A percentile compares a stretch with the other conserved stretches of the same genome.
Evolutionary conservation across 2,113 vertebrate genomes (phyloP).

Genomic region (Lasiurus borealis): DNA sequence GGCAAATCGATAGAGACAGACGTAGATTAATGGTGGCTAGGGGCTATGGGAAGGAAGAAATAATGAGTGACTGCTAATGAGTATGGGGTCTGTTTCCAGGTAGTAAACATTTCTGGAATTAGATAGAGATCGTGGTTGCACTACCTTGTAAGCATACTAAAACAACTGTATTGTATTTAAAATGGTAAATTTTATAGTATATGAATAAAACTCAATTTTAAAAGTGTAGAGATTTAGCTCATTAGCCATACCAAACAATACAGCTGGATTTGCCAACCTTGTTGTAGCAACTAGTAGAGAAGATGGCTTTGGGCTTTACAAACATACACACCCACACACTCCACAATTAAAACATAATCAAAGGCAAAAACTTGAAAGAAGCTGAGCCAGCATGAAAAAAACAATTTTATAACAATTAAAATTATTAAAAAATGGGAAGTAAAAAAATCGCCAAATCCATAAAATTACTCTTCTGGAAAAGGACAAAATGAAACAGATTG

Average conservation of each 20-base stretch:
- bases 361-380: slow-evolving; percentile 4
- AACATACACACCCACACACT: not conserved
- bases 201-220: not conserved
- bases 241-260: not conserved
- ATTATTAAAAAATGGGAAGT: not conserved
- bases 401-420: not conserved
- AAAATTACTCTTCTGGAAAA: not conserved
- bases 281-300: not conserved
- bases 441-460: not conserved
- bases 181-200: not conserved
- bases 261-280: not conserved
- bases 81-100: not conserved
- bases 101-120: slow-evolving; percentile 20
- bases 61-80: not conserved
- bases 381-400: not conserved
- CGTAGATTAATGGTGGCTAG: not conserved
- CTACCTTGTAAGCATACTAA: not conserved
- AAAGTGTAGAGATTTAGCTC: not conserved
- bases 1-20: not conserved
- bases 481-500: not conserved
- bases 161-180: not conserved
- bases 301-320: not conserved
- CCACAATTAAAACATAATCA: not conserved
- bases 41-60: not conserved
- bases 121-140: not conserved